Evolutionary conservation across 2,113 vertebrate genomes (phyloP).

Genomic region (rat (Rattus norvegicus)): GRCr8 NC_086019.1:89892501-89893000

Average conservation of each 20-base stretch:
- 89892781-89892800: neutral
- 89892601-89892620: neutral
- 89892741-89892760: neutral
- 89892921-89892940: constrained; percentile 48
- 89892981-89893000: neutral
- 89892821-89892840: neutral
- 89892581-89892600: neutral
- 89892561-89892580: neutral
- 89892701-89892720: neutral
- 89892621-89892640: neutral
- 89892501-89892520: neutral
- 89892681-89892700: neutral
- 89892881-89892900: constrained; percentile 1
- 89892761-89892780: neutral
- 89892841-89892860: neutral
- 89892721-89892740: neutral
- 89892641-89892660: neutral
- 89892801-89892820: neutral
- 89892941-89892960: neutral
- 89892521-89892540: neutral
- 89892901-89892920: neutral
- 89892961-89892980: neutral
- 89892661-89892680: neutral
- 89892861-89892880: neutral
- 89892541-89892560: neutral